Conservation (phyloP, 2,113 vertebrate genomes). For the Cranoglanis bouderius region DNA sequence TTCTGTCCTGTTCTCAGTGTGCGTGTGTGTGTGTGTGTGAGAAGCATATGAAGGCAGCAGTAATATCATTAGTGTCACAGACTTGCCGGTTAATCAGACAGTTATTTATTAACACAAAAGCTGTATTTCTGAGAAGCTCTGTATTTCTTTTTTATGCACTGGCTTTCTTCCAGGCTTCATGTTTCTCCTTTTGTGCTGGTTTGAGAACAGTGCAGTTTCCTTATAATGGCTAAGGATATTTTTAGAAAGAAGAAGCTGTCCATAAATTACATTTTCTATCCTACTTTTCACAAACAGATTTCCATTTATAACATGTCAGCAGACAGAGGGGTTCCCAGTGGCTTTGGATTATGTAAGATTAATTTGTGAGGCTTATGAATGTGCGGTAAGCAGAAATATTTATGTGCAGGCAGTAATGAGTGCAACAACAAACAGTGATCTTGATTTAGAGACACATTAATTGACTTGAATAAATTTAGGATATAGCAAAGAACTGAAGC, state of each 20-base stretch:
- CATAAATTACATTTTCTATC: not conserved
- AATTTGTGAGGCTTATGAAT: not conserved
- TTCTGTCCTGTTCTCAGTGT: not conserved
- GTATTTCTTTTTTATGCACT: conserved; percentile 14
- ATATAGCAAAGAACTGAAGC: not conserved
- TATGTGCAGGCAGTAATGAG: not conserved
- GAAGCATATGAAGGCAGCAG: conserved; percentile 51
- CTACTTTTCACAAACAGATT: not conserved
- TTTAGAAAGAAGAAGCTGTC: not conserved
- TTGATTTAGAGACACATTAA: not conserved
- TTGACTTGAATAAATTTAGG: not conserved
- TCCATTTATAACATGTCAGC: conserved; percentile 2
- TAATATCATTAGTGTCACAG: conserved; percentile 63
- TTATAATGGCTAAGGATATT: not conserved
- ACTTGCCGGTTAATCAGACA: conserved; percentile 70
- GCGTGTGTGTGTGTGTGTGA: conserved; percentile 5
- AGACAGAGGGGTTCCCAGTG: not conserved
- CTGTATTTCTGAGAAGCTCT: conserved; percentile 66
- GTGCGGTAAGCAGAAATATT: not conserved
- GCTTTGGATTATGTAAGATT: conserved; percentile 10
- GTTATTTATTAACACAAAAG: conserved; percentile 74
- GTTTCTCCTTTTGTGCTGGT: conserved; percentile 60
- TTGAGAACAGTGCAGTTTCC: conserved; percentile 25
- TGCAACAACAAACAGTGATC: not conserved
- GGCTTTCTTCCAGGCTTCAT: conserved; percentile 7